Evolutionary conservation across 2,797 vertebrate species (phyloP), one percentile per base, ranked within the genome.

Genomic region (Hippocampus kuda): DNA sequence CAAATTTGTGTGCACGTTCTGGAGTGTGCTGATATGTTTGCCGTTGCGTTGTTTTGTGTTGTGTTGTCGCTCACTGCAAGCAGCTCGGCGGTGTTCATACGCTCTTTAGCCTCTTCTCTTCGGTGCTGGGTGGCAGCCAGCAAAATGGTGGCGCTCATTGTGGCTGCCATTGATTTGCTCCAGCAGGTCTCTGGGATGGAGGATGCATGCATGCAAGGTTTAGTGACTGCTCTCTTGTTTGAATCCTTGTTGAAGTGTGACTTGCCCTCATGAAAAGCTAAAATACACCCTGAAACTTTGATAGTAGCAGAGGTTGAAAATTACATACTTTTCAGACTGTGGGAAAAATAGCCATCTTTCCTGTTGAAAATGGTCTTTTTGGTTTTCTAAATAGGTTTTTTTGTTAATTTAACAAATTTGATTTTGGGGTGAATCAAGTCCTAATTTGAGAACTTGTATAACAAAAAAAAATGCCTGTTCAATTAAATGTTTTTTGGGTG

Each of bases 101-200:
- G 86, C 79, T 70, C 75, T 84, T 87, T 83, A 84, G 79, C 77
- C 67, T 77, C 79, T 72, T 72, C 77, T 82, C 68, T 76, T 70
- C 73, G 78, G 81, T 38, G 60, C 78, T 86, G 86, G 85, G 77
- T 66, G 72, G 75, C 78, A 79, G 84, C 86, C 87, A 88, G 86
- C 80, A 72, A 88, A 86, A 86, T 84, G 85, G 86, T 86, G 83
- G 85, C 73, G 73, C 77, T 86, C 76, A 81, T 80, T 84, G 83
- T 86, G 87, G 85, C 84, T 85, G 82, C 83, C 84, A 88, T 87
- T 89, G 88, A 89, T 89, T 88, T 85, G 83, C 82, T 82, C 83
- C 87, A 80, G 81, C 81, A 49, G 80, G 78, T 85, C 82, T 81
- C 85, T 76, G n/a, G 77, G 57, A 60, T 83, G 85, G 84, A 85